Percentiles rank a stretch among this genome's conserved stretches.
These are phyloP conservation scores for Apodemia duryi DNA, from an alignment of 2,888 invertebrate species.

Conservation along the genomic window DNA sequence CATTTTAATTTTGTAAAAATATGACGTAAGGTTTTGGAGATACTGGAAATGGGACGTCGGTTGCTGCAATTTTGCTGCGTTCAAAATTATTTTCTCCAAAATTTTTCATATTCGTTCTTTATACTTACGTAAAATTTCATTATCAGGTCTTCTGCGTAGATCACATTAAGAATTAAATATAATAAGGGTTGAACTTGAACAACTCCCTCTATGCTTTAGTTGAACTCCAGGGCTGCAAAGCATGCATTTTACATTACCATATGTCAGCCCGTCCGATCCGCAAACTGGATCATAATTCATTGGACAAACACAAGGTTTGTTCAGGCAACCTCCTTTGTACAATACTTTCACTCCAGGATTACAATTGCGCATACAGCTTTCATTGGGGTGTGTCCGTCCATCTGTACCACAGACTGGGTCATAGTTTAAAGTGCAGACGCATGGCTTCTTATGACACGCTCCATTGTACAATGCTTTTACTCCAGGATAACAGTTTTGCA, in stretches of 20 bases:
- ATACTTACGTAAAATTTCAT: too few species aligned
- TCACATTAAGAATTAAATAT: too few species aligned
- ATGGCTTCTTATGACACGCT: neutral
- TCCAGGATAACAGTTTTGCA: neutral
- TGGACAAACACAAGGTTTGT: neutral
- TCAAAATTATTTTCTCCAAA: too few species aligned
- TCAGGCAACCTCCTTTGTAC: neutral
- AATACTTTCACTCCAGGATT: neutral
- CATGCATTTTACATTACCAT: neutral
- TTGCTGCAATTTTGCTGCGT: too few species aligned
- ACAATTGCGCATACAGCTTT: neutral
- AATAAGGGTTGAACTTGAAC: neutral
- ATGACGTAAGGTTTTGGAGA: too few species aligned
- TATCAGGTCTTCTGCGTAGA: too few species aligned
- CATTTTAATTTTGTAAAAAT: too few species aligned
- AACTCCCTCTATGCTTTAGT: neutral
- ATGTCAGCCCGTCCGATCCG: neutral
- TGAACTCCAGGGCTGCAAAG: neutral
- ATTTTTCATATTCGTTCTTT: too few species aligned
- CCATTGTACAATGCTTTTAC: neutral
- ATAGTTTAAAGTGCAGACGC: neutral
- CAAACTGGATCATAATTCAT: neutral
- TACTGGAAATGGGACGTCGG: too few species aligned
- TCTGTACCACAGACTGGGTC: neutral
- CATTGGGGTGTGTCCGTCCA: neutral